These are phyloP conservation scores for Thamnophis elegans DNA, from an alignment of 2,797 vertebrate species.

Conservation along the genomic window DNA sequence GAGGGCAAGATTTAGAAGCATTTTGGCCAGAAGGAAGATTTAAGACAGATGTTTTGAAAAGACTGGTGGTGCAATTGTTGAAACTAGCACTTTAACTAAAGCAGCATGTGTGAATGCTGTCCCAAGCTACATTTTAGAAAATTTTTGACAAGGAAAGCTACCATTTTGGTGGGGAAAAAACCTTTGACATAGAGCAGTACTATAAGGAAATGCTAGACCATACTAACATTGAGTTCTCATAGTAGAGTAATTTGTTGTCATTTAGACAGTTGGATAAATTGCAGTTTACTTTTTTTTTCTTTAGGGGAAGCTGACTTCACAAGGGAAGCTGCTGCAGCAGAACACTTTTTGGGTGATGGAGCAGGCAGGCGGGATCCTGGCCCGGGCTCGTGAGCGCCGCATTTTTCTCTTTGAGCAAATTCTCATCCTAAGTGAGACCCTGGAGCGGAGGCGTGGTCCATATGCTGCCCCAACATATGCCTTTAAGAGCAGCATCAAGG, in stretches of 20 bases:
- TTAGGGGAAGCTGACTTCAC: conserved; percentile 91
- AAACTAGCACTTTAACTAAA: not conserved
- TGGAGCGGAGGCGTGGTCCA: conserved; percentile 84
- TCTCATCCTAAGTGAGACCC: conserved; percentile 89
- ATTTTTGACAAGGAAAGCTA: not conserved
- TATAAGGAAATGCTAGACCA: not conserved
- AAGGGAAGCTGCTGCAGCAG: conserved; percentile 91
- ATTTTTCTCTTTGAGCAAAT: conserved; percentile 95
- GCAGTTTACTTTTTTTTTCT: not conserved
- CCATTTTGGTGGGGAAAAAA: no score
- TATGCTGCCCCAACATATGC: conserved; percentile 84
- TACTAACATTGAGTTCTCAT: not conserved
- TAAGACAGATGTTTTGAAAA: not conserved
- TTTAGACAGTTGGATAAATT: not conserved
- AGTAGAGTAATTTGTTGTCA: not conserved
- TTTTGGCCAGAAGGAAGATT: not conserved
- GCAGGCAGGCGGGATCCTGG: conserved; percentile 83
- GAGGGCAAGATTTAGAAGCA: not conserved
- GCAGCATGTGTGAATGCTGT: not conserved
- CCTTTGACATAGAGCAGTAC: not conserved
- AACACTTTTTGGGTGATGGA: conserved; percentile 88
- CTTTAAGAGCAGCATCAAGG: conserved; percentile 93
- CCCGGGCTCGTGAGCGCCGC: conserved; percentile 84
- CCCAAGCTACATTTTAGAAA: not conserved
- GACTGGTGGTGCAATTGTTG: not conserved